Base-by-base conservation (phyloP, 2,888 invertebrate species). In the Helicoverpa assulta region DNA sequence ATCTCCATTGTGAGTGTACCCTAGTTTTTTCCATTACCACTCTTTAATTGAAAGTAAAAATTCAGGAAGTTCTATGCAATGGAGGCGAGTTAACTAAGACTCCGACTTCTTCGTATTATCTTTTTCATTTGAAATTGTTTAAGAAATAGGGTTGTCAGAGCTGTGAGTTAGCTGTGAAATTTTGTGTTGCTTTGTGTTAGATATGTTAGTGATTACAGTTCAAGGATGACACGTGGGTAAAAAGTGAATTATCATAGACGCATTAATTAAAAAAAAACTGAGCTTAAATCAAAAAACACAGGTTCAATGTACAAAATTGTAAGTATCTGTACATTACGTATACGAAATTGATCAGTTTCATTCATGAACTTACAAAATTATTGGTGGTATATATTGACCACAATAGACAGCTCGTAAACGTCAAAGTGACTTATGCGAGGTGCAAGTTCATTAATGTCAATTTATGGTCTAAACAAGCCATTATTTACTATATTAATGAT, bases 21-120 rank as follows among this genome's bases (percentile, higher is more conserved):
- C 82, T 88, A 86, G 85, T 88, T 89, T 88, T 86, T 88, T 87
- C 85, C 88, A 91, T 91, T 90, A 88, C 85, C 82, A 87, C 86
- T 84, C 74, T 84, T 89, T 88, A 87, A 87, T 88, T 88, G 84
- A 88, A 87, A 89, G 86, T 84, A 83, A 85, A 85, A 85, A 84
- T 85, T 82, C 72, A 78, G 70, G 72, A 80, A 80, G 76, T 77
- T 84, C 75, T 69, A 74, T 76, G 77, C 76, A 79, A 76, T 81
- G 74, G 71, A 76, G 77, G 56, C 68, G 81, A 83, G 83, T 88
- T 82, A 80, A 84, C 80, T 78, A 83, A 82, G 78, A 81, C 74
- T 65, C 70, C 37, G 73, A 79, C 70, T 81, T 78, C 76, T 80
- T 76, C 68, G 80, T 56, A 75, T 81, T 81, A 80, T 73, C 74